These are phyloP conservation scores for Criorhina ranunculi DNA, from an alignment of 2,888 invertebrate genomes.

Conservation along the genomic window DNA sequence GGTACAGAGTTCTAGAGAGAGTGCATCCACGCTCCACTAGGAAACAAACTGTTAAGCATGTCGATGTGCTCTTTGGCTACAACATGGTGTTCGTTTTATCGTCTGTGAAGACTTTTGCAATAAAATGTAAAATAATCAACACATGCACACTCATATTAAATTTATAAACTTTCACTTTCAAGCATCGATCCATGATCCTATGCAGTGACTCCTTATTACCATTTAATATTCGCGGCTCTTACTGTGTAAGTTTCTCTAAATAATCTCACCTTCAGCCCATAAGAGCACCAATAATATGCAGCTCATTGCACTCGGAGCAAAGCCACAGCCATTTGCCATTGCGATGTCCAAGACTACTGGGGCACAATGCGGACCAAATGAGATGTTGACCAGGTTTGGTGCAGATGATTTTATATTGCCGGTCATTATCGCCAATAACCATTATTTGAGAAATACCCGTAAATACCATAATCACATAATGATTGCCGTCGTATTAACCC, in stretches of 20 bases:
- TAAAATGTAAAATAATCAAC: too few relatives aligned
- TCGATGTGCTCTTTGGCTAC: too few relatives aligned
- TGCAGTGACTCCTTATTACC: background rate
- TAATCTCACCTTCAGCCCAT: background rate
- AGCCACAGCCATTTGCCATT: background rate
- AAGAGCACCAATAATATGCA: conserved; percentile 25
- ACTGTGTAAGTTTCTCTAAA: conserved; percentile 22
- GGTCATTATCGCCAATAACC: conserved; percentile 62
- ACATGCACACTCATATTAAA: too few relatives aligned
- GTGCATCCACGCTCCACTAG: too few relatives aligned
- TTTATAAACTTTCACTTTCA: too few relatives aligned
- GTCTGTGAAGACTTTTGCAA: too few relatives aligned
- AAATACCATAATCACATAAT: conserved; percentile 57
- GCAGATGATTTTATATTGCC: conserved; percentile 55
- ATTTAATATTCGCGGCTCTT: background rate
- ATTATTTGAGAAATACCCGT: conserved; percentile 57
- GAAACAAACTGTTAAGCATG: too few relatives aligned
- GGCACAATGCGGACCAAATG: conserved; percentile 1
- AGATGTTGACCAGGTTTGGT: conserved; percentile 37
- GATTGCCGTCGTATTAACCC: conserved; percentile 37
- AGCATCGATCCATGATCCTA: too few relatives aligned
- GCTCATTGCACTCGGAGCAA: conserved; percentile 2
- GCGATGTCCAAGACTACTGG: background rate
- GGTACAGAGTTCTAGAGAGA: too few relatives aligned
- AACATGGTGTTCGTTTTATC: too few relatives aligned